Base-by-base conservation (phyloP, 2,797 vertebrate species). In the Rhinatrema bivittatum region DNA sequence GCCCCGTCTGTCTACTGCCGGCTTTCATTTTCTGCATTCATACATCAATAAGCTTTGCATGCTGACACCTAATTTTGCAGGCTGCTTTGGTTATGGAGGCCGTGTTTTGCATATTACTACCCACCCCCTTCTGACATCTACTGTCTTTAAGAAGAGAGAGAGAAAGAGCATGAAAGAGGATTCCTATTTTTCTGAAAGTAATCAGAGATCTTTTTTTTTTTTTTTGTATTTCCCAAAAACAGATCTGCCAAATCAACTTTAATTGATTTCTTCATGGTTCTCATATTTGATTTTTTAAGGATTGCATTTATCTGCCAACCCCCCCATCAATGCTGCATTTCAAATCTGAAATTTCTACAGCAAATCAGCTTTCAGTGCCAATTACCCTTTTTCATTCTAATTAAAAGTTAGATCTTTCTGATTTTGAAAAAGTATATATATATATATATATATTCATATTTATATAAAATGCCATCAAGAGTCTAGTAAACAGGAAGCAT, bases 31-130 rank as follows among this genome's bases (percentile, higher is more conserved):
- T 87, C 90, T 71, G 87, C 90, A 93, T 95, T 96, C 92, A 93
- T 94, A 97, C 93, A 96, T 97, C 94, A 96, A 92, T 91, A 90
- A 90, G 86, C 90, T 90, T 84, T 87, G 87, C 91, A 85, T 89
- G 90, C 90, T 94, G 93, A 97, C 93, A 98, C 91, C 93, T 97
- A 94, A 94, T 94, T 94, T 92, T 91, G 88, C 91, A 82, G 87
- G 86, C 89, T 90, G 90, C 91, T 94, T 91, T 90, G 88, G 89
- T 91, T 94, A 92, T 82, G 84, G 88, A 90, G 90, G 87, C 86
- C 79, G 85, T 87, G 85, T 89, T 96, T 97, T 96, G 93, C 94
- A 96, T 97, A 98, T 91, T 78, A 82, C 82, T 87, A 81, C 71
- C 82, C 79, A 86, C 85, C 84, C 74, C 81, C 86, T 85, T 77